Evolutionary conservation across 2,797 vertebrate genomes (phyloP).

Genomic region (Lepilemur ruficaudatus): DNA sequence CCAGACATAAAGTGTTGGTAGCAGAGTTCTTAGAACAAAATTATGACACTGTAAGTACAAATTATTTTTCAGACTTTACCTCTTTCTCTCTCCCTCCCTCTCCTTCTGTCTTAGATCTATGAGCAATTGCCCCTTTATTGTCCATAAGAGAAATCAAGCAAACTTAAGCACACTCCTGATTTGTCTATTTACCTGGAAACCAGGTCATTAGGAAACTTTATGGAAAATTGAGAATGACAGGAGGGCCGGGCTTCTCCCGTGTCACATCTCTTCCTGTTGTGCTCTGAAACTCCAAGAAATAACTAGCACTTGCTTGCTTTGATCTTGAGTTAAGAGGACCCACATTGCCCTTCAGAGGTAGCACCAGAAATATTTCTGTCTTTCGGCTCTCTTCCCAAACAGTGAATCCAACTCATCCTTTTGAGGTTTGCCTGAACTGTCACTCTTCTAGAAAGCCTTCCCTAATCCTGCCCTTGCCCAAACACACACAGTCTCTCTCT

Average conservation of each 20-base stretch:
- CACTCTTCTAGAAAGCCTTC: neutral
- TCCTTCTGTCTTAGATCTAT: neutral
- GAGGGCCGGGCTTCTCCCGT: neutral
- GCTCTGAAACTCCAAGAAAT: neutral
- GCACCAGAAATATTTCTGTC: neutral
- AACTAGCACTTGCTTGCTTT: neutral
- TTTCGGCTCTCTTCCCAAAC: neutral
- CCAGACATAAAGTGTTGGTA: conserved; percentile 95
- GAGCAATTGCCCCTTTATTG: neutral
- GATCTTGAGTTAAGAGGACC: neutral
- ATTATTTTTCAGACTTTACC: conserved; percentile 26
- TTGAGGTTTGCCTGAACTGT: neutral
- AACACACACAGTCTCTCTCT: neutral
- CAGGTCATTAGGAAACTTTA: neutral
- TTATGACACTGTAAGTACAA: conserved; percentile 93
- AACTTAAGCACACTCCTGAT: neutral
- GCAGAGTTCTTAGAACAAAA: conserved; percentile 96
- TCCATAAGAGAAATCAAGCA: neutral
- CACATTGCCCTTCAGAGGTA: neutral
- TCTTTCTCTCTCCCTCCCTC: neutral
- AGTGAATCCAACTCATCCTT: neutral
- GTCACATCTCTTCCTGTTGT: neutral
- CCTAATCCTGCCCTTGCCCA: neutral
- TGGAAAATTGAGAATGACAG: neutral
- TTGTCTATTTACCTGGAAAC: neutral